phyloP scores from a whole-genome alignment of 2,113 vertebrate genomes.

The Acinonyx jubatus region DNA sequence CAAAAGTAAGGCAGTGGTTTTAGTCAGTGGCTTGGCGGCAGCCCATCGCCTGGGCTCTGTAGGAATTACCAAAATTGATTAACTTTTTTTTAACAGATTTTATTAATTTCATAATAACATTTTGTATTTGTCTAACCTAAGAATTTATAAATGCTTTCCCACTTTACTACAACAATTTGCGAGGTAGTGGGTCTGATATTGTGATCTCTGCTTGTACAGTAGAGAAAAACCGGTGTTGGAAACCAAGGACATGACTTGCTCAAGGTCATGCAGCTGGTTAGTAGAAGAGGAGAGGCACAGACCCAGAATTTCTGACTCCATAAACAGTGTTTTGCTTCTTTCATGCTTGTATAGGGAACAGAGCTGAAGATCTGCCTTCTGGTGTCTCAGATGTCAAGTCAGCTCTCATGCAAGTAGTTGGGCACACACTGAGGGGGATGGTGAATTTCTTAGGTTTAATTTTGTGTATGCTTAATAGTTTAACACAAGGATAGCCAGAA shows the following conservation, averaged over 20 bases:
- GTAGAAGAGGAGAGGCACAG: background rate
- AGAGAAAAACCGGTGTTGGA: background rate
- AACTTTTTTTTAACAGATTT: constrained; percentile 27
- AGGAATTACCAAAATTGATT: background rate
- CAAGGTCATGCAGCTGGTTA: background rate
- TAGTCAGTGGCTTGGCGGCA: background rate
- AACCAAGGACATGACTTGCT: background rate
- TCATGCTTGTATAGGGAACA: too few relatives aligned
- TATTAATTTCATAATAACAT: background rate
- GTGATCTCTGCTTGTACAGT: background rate
- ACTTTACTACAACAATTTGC: background rate
- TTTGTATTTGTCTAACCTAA: background rate
- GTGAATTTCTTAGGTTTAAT: background rate
- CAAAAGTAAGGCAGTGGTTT: background rate
- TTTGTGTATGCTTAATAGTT: constrained; percentile 1
- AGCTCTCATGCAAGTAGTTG: background rate
- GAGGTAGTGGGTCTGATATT: background rate
- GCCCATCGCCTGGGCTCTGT: background rate
- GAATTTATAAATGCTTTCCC: background rate
- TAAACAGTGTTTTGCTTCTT: background rate
- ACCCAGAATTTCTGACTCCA: background rate
- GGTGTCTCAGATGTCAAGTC: background rate
- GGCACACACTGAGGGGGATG: background rate
- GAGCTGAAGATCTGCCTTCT: background rate
- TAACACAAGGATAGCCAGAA: background rate